phyloP scores from a whole-genome alignment of 2,888 invertebrate genomes.

The Dusona sp. region DNA sequence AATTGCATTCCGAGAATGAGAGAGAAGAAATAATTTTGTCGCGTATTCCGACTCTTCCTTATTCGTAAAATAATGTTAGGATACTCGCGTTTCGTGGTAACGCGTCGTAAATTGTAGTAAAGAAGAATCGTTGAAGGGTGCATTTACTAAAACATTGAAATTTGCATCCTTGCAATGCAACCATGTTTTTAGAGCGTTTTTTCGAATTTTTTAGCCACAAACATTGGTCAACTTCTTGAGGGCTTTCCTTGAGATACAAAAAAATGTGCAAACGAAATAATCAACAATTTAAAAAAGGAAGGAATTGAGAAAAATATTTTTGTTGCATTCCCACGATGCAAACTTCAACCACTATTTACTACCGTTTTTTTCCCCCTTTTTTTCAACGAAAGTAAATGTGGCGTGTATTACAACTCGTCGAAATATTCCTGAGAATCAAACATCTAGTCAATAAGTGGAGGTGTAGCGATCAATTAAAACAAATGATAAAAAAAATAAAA shows the following conservation, averaged over 20 bases:
- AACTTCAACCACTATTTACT: neutral
- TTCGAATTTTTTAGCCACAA: neutral
- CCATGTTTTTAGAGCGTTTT: neutral
- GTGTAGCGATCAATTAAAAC: constrained; percentile 40
- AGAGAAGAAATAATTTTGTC: constrained; percentile 7
- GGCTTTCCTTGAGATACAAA: neutral
- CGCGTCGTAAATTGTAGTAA: constrained; percentile 5
- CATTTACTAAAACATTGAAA: neutral
- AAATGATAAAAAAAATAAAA: constrained; percentile 6
- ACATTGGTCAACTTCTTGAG: neutral
- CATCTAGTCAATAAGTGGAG: constrained; percentile 58
- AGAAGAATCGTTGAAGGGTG: neutral
- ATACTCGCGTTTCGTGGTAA: constrained; percentile 8
- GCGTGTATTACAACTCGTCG: constrained; percentile 17
- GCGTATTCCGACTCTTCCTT: neutral
- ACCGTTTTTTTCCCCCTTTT: constrained; percentile 4
- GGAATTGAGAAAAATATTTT: neutral
- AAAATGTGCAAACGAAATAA: neutral
- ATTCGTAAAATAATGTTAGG: constrained; percentile 4
- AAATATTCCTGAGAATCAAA: constrained; percentile 61
- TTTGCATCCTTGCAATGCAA: constrained; percentile 11
- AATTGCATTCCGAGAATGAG: constrained; percentile 8
- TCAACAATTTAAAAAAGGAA: neutral
- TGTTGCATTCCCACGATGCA: constrained; percentile 7
- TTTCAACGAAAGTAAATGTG: constrained; percentile 41